These are phyloP conservation scores for Metridium senile DNA, from an alignment of 92 coral and sea anemone genomes.

Conservation along the genomic window DNA sequence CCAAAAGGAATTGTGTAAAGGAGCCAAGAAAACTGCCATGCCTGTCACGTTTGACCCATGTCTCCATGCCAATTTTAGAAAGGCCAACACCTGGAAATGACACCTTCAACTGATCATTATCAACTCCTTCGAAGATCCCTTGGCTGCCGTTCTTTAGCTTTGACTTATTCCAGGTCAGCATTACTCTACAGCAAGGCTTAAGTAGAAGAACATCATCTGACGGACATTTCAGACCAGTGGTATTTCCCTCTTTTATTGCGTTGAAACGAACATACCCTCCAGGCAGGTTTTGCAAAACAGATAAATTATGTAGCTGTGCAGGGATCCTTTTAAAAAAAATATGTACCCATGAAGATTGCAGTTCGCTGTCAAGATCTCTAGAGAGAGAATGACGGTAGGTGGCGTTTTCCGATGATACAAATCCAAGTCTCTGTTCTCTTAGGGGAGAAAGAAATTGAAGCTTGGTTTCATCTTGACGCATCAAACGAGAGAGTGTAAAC, in stretches of 20 bases:
- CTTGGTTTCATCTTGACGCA: constrained; percentile 15
- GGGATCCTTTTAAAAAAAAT: constrained; percentile 23
- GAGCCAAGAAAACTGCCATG: constrained; percentile 37
- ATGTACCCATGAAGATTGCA: neutral
- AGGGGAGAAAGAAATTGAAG: constrained; percentile 11
- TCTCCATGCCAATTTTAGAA: constrained; percentile 26
- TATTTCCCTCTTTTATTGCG: constrained; percentile 13
- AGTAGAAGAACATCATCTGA: constrained; percentile 14
- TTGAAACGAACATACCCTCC: constrained; percentile 22
- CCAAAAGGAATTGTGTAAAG: constrained; percentile 40
- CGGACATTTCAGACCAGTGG: constrained; percentile 11
- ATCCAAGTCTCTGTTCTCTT: neutral
- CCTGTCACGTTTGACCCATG: constrained; percentile 38
- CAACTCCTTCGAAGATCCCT: constrained; percentile 24
- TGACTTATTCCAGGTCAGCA: constrained; percentile 47
- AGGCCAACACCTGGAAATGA: constrained; percentile 33
- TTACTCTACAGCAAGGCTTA: constrained; percentile 33
- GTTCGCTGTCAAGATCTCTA: neutral
- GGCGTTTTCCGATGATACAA: neutral
- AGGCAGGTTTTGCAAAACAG: constrained; percentile 3
- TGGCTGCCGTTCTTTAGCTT: constrained; percentile 32
- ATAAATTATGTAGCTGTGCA: constrained; percentile 33
- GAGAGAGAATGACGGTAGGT: neutral
- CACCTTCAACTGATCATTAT: constrained; percentile 17
- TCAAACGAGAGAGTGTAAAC: constrained; percentile 9